phyloP scores from a whole-genome alignment of 2,113 vertebrate species.

The Silurus glanis region DNA sequence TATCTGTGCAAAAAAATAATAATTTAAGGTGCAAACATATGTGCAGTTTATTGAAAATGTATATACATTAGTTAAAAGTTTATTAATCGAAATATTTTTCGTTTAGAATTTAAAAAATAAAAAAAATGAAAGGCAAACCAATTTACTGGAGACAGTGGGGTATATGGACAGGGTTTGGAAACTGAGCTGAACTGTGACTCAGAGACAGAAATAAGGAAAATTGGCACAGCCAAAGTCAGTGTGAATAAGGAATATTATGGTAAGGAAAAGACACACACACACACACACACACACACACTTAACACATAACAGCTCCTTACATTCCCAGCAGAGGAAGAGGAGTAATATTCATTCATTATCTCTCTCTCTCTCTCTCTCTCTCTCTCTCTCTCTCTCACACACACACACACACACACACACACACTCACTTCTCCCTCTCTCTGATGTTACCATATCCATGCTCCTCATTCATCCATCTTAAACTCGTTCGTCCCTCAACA shows the following conservation, averaged over 20 bases:
- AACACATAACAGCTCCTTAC: not conserved
- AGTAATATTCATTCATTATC: not conserved
- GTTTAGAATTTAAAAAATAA: no score
- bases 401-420: not conserved
- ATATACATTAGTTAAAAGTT: no score
- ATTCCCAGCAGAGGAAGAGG: not conserved
- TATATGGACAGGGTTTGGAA: constrained; percentile 53
- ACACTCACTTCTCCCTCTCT: not conserved
- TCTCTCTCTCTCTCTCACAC: not conserved
- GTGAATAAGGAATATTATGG: not conserved
- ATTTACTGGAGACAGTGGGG: not conserved
- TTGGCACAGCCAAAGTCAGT: not conserved
- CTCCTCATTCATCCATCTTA: constrained; percentile 49
- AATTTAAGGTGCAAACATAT: not conserved
- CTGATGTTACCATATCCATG: constrained; percentile 14
- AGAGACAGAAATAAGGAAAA: not conserved
- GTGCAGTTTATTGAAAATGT: not conserved
- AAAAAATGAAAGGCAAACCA: not conserved
- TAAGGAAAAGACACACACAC: not conserved
- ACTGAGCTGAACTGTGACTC: constrained; percentile 3
- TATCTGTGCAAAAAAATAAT: not conserved
- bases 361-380: not conserved
- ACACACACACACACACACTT: not conserved
- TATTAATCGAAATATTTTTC: no score
- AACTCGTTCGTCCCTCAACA: constrained; percentile 41